Evolutionary conservation across 2,113 vertebrate species (phyloP).

Genomic region (Onychostoma macrolepis): DNA sequence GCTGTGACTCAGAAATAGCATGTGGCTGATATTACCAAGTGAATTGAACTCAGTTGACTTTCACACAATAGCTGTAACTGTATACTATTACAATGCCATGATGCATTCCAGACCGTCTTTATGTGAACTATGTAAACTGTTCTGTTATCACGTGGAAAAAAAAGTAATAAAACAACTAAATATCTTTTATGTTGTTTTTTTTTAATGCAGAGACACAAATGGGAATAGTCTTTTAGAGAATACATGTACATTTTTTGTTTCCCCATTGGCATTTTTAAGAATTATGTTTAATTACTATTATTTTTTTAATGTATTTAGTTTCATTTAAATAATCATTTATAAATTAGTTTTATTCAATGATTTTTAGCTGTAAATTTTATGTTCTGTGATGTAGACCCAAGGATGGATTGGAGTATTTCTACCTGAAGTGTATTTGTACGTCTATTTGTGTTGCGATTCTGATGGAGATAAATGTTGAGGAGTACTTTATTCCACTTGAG

Average conservation of each 20-base stretch:
- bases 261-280: not conserved
- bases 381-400: not conserved
- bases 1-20: slow-evolving; percentile 23
- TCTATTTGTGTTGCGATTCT: not conserved
- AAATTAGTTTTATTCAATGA: not conserved
- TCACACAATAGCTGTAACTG: not conserved
- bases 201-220: not conserved
- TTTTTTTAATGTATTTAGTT: not conserved
- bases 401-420: not conserved
- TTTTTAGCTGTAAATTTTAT: not conserved
- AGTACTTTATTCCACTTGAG: not conserved
- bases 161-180: not conserved
- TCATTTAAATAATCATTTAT: not conserved
- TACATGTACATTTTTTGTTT: not conserved
- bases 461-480: not conserved
- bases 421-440: not conserved
- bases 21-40: slow-evolving; percentile 8
- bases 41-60: not conserved
- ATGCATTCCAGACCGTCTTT: not conserved
- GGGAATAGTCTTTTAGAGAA: not conserved
- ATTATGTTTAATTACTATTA: not conserved
- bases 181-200: not conserved
- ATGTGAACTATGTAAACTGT: not conserved
- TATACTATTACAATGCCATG: slow-evolving; percentile 10
- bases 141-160: not conserved